A percentile compares a stretch with the other conserved stretches of the same genome.
phyloP scores from a whole-genome alignment of 2,888 invertebrate genomes.

The Liopterus haemorrhoidalis region DNA sequence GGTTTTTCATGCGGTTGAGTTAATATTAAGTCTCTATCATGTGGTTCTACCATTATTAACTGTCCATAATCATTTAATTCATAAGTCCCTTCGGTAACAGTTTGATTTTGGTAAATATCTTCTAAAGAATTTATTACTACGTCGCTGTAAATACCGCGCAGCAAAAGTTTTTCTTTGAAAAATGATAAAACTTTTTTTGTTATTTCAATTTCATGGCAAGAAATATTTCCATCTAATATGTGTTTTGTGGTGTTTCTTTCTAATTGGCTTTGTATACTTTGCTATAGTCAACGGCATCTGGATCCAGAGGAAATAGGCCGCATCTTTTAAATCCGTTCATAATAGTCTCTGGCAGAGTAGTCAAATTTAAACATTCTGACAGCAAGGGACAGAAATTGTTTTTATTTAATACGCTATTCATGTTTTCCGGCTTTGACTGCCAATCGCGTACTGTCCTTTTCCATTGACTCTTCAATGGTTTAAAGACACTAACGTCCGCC shows the following conservation, averaged over 20 bases:
- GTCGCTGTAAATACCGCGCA: slow-evolving; percentile 5
- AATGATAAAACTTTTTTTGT: slow-evolving; percentile 9
- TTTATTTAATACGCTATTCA: slow-evolving; percentile 31
- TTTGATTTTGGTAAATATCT: too few species aligned
- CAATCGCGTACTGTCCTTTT: slow-evolving; percentile 31
- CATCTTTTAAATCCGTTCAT: slow-evolving; percentile 29
- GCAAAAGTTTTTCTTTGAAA: too few species aligned
- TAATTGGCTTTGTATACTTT: slow-evolving; percentile 23
- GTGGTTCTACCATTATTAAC: too few species aligned
- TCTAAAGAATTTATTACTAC: too few species aligned
- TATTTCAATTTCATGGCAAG: slow-evolving; percentile 8
- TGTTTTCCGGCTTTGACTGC: slow-evolving; percentile 29
- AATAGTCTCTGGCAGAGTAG: slow-evolving; percentile 19
- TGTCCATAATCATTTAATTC: too few species aligned
- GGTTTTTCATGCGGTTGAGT: too few species aligned
- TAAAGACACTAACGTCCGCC: too few species aligned
- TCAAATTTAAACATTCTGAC: slow-evolving; percentile 19
- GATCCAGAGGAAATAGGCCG: slow-evolving; percentile 31
- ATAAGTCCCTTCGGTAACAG: too few species aligned
- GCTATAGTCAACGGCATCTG: slow-evolving; percentile 28
- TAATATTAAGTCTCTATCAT: too few species aligned
- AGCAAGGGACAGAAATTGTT: slow-evolving; percentile 33
- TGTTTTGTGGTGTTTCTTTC: too few species aligned
- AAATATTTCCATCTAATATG: slow-evolving; percentile 4
- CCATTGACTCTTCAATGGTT: slow-evolving; percentile 35